Base-by-base conservation (phyloP, 1,140 invertebrate species). In the Drosophila cardini region DNA sequence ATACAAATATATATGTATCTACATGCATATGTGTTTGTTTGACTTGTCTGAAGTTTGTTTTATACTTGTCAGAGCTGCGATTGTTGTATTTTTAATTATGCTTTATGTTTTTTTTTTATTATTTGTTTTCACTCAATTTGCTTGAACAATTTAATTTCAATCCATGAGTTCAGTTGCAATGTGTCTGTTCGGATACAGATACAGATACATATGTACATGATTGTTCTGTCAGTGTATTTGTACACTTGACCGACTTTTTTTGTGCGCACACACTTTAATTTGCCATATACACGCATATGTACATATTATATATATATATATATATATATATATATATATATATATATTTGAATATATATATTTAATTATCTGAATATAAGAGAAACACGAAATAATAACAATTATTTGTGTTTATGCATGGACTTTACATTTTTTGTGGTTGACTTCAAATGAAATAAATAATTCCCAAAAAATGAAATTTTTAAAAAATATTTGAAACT, bases 91-190 rank as follows among this genome's bases (percentile, higher is more conserved):
- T 81, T 73, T 79, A 82, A 87, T 86, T 79, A 79, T 83, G 65
- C 57, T 87, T 89, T 57, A 70, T 63, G 57, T 63, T 76, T 53
- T 53, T 32, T 30, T 50, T 13, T 34, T 36, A 38, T 38, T 38
- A 55, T 87, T 85, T 81, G 78, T 86, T 83, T 89, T 87, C 72
- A 86, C 79, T 87, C 79, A 73, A 87, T 82, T 85, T 78, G 63
- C 75, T 82, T 68, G 67, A 72, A 85, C 42, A 72, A 78, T 81
- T 85, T 86, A 68, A 86, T 86, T 78, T 86, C 78, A 81, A 78
- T 76, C 60, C 61, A 69, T 45, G 50, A 72, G 26, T 58, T 32
- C 68, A 70, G 43, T 36, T 46, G 50, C 50, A 38, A 38, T 43
- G 34, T 16, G 34, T 16, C 16, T 57, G 55, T 64, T 63, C 60